Conservation (phyloP, 2,888 invertebrate genomes). For the Lithophane leautieri region DNA sequence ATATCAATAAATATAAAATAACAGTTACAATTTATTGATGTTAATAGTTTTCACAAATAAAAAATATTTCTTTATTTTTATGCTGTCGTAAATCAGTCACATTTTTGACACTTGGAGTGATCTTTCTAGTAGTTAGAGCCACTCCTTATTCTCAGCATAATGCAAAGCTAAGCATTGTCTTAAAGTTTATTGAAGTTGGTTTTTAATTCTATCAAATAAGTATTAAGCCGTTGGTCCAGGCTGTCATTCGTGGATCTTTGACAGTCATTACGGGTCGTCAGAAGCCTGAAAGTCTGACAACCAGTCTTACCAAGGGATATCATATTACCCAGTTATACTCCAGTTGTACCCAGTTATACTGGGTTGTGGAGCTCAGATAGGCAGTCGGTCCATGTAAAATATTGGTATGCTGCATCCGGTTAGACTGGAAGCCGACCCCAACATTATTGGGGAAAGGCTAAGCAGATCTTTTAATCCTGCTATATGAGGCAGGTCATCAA, state of each 20-base stretch:
- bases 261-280: no score
- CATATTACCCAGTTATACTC: no score
- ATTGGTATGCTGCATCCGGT: no score
- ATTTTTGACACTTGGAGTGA: constrained; percentile 12
- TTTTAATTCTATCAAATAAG: background rate
- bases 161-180: background rate
- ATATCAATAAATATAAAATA: constrained; percentile 56
- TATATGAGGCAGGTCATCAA: background rate
- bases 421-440: no score
- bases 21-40: constrained; percentile 41
- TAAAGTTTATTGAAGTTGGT: background rate
- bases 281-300: no score
- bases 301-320: no score
- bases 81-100: constrained; percentile 41
- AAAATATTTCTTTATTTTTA: constrained; percentile 44
- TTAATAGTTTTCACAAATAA: constrained; percentile 55
- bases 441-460: no score
- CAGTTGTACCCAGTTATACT: no score
- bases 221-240: no score
- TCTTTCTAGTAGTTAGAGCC: background rate
- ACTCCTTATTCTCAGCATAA: constrained; percentile 1
- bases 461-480: background rate
- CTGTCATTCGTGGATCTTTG: no score
- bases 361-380: no score
- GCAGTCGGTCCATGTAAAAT: no score